Percentiles rank a stretch among this genome's conserved stretches.
phyloP scores from a whole-genome alignment of 2,113 vertebrate species.

The Ictidomys tridecemlineatus region DNA sequence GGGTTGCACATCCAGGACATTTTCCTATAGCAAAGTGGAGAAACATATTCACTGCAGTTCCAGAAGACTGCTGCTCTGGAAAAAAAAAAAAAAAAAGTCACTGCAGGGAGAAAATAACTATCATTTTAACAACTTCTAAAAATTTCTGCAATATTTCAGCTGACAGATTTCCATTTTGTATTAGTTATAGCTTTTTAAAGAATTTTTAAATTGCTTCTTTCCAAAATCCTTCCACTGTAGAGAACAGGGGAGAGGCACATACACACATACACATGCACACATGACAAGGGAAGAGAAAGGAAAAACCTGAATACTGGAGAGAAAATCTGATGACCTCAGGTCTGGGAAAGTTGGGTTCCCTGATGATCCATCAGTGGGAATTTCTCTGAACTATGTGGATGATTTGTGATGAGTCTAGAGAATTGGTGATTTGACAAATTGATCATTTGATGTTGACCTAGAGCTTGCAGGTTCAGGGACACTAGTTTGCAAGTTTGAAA shows the following conservation, averaged over 20 bases:
- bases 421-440: not conserved
- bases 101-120: not conserved
- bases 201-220: not conserved
- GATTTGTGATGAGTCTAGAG: not conserved
- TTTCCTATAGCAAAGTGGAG: not conserved
- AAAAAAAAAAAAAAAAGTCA: not conserved
- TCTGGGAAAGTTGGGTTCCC: not conserved
- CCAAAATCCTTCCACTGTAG: not conserved
- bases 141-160: not conserved
- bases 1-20: no score
- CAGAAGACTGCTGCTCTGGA: not conserved
- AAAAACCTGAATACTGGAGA: not conserved
- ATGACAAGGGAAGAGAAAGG: not conserved
- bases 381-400: not conserved
- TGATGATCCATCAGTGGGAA: not conserved
- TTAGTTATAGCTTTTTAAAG: not conserved
- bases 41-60: not conserved
- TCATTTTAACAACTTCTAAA: not conserved
- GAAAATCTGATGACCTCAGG: not conserved
- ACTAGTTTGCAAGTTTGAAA: not conserved
- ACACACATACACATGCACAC: no score
- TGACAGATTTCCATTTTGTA: not conserved
- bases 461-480: not conserved
- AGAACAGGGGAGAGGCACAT: not conserved
- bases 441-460: not conserved